A percentile compares a stretch with the other conserved stretches of the same genome.
Evolutionary conservation across 2,888 invertebrate species (phyloP).

Genomic region (Trachelus iudaicus): DNA sequence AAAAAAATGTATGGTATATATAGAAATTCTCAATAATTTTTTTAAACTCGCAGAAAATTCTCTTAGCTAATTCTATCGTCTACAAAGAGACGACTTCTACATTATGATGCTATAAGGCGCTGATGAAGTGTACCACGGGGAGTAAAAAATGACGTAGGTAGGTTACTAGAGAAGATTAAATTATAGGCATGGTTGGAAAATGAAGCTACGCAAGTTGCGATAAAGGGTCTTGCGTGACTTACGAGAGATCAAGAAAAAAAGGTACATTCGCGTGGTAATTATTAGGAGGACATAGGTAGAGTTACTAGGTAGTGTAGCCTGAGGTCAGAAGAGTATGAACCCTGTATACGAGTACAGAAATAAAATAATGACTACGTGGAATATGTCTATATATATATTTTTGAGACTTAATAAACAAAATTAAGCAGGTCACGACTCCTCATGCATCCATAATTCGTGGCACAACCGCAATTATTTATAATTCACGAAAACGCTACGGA

Average conservation of each 20-base stretch:
- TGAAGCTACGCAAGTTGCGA: neutral
- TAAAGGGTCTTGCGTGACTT: neutral
- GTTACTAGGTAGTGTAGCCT: neutral
- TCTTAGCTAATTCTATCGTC: neutral
- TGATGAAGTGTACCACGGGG: neutral
- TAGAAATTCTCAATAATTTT: neutral
- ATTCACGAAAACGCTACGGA: neutral
- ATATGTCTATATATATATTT: neutral
- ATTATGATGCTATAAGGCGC: neutral
- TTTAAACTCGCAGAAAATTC: neutral
- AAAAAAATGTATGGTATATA: neutral
- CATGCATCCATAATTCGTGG: neutral
- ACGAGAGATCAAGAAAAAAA: neutral
- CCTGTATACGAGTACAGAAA: neutral
- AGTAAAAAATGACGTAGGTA: neutral
- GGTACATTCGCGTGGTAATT: neutral
- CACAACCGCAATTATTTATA: neutral
- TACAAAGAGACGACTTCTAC: neutral
- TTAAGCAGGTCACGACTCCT: neutral
- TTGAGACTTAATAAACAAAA: neutral
- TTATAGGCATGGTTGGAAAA: conserved; percentile 15
- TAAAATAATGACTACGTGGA: neutral
- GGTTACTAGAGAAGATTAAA: conserved; percentile 17
- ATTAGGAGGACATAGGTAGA: neutral
- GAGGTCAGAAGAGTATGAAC: neutral